These are phyloP conservation scores for Morus bassanus DNA, from an alignment of 2,797 vertebrate genomes.

Conservation along the genomic window DNA sequence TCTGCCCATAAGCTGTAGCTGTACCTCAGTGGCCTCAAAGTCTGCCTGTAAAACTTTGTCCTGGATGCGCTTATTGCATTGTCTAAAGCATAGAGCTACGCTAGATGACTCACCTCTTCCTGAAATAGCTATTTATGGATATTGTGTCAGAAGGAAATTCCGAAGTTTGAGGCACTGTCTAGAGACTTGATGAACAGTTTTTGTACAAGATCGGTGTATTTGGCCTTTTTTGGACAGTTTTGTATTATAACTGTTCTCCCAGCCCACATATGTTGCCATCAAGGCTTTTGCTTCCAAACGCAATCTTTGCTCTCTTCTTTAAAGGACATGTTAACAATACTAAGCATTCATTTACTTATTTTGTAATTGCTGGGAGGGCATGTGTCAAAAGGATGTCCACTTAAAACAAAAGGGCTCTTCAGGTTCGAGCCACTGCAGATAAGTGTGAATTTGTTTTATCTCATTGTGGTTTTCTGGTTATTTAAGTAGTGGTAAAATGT, in stretches of 20 bases:
- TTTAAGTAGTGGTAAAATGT: neutral
- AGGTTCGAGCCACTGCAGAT: neutral
- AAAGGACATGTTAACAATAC: neutral
- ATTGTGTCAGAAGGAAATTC: slow-evolving; percentile 5
- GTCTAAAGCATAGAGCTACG: neutral
- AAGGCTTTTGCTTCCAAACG: neutral
- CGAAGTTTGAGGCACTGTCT: neutral
- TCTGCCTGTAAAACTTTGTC: neutral
- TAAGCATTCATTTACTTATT: neutral
- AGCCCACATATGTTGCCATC: neutral
- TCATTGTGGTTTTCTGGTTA: slow-evolving; percentile 6
- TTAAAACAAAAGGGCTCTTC: neutral
- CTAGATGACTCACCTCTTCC: neutral
- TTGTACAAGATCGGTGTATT: neutral
- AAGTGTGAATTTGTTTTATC: neutral
- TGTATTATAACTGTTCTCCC: neutral
- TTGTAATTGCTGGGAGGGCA: neutral
- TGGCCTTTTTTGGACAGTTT: neutral
- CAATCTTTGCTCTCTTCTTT: neutral
- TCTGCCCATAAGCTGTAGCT: neutral
- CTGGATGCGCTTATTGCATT: neutral
- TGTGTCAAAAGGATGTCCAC: neutral
- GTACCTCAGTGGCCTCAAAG: neutral
- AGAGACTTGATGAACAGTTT: neutral
- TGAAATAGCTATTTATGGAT: neutral